Evolutionary conservation across 2,888 invertebrate genomes (phyloP).

Genomic region (Agrotis puta): DNA sequence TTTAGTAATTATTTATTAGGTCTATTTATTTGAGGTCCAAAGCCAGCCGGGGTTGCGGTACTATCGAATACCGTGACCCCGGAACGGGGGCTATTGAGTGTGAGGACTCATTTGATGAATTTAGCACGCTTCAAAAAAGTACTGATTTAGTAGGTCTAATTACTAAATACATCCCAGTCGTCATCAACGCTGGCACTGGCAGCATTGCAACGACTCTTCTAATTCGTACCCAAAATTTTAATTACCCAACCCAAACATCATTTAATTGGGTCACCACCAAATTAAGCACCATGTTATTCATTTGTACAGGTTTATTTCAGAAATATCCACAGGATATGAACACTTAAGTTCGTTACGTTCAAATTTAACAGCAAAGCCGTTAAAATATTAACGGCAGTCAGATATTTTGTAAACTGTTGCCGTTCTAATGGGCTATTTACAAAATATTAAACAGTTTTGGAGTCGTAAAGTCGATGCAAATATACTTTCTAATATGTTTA

Average conservation of each 20-base stretch:
- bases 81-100: no score
- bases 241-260: neutral
- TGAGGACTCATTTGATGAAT: no score
- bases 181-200: neutral
- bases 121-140: no score
- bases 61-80: no score
- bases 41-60: no score
- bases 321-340: conserved; percentile 74
- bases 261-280: conserved; percentile 48
- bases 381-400: conserved; percentile 73
- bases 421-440: conserved; percentile 78
- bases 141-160: no score
- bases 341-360: conserved; percentile 70
- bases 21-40: no score
- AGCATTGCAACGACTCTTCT: neutral
- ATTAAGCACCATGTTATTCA: conserved; percentile 26
- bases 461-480: conserved; percentile 72
- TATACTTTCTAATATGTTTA: conserved; percentile 62
- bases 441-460: conserved; percentile 80
- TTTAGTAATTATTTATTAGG: no score
- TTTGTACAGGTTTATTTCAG: conserved; percentile 51
- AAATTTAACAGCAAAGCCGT: conserved; percentile 70
- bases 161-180: no score
- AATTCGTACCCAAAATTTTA: neutral
- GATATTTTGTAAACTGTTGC: conserved; percentile 77